Evolutionary conservation across 2,888 invertebrate species (phyloP).

Genomic region (Rhamphomyia laevipes): DNA sequence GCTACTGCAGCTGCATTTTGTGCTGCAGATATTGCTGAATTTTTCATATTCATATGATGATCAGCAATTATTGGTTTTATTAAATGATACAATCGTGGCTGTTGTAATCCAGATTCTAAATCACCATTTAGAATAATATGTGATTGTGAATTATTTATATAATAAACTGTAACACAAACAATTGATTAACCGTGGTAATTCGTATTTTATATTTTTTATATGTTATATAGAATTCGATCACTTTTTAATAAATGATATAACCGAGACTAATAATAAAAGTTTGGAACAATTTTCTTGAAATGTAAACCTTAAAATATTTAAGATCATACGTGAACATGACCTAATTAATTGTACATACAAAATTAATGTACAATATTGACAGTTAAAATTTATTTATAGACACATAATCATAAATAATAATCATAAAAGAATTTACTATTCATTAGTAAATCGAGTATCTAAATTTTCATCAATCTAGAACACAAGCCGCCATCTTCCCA

Average conservation of each 20-base stretch:
- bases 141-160: constrained; percentile 47
- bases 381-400: no score
- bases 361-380: no score
- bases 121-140: constrained; percentile 75
- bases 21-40: constrained; percentile 28
- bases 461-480: no score
- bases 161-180: constrained; percentile 26
- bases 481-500: no score
- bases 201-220: background rate
- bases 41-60: constrained; percentile 57
- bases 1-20: constrained; percentile 26
- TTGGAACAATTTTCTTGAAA: constrained; percentile 16
- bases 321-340: no score
- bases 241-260: background rate
- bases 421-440: no score
- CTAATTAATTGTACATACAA: no score
- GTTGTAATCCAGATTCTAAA: constrained; percentile 53
- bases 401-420: no score
- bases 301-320: constrained; percentile 4
- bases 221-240: background rate
- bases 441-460: no score
- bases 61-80: constrained; percentile 73
- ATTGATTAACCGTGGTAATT: background rate
- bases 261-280: constrained; percentile 8
- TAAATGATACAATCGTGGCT: constrained; percentile 65